Base-by-base conservation (phyloP, 2,113 vertebrate genomes). In the Cardinalis cardinalis region DNA sequence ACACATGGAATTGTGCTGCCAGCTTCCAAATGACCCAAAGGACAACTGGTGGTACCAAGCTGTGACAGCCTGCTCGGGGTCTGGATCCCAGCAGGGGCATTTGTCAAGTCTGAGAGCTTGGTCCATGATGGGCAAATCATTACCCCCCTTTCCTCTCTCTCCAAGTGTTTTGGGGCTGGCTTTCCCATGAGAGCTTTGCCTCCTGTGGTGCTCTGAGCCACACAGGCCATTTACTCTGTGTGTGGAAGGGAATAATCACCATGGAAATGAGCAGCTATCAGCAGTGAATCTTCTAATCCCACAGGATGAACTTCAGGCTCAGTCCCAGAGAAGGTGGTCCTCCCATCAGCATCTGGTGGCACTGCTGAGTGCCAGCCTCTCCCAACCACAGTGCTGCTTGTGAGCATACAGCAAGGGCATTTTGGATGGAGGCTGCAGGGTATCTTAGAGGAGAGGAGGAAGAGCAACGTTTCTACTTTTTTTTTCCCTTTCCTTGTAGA, bases 361-460 rank as follows among this genome's bases (percentile, higher is more conserved):
- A 2, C 20, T 44, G 46, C 51, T 1, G 1, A 78, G 61, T 46
- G 56, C 41, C 3, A 2, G 40, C 19, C 25, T 55, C 6, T 31
- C 13, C 43, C 0, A 0, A 4, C 4, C 2, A 36, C 0, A 0
- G 34, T 51, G 51, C 51, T 58, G 48, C 43, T 49, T 3, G 1
- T 29, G 48, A 66, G 28, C 38, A 9, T 12, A 36, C 2, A 2
- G 10, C 1, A 3, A 15, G 20, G 24, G 10, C 6, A 29, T 60
- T 79, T 65, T 32, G 60, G 59, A 26, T 34, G 17, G 64, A 53
- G 40, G 13, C 29, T 83, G n/a, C 4, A 41, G 25, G 0, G 1
- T 64, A n/a, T 41, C 31, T 31, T 32, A 44, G 51, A 53, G 53
- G 19, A 52, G 44, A 86, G 43, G 12, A 51, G 2, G 16, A 86